Evolutionary conservation across 2,113 vertebrate genomes (phyloP), one percentile per base, ranked within the genome.

Genomic region (Ammospiza caudacuta): DNA sequence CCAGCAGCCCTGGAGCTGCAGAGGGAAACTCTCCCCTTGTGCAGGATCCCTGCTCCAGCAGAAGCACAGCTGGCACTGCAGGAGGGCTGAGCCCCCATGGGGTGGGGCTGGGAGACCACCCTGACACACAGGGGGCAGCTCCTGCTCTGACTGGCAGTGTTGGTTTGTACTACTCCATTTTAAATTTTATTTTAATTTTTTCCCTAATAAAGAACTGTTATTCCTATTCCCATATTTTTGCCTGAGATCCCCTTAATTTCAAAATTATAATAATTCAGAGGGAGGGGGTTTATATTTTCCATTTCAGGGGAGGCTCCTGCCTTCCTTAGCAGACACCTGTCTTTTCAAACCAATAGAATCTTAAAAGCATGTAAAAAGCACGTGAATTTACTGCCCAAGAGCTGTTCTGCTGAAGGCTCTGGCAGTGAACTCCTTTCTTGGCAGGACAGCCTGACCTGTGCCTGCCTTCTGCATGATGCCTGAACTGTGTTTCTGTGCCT

Each of bases 101-200:
- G 5, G n/a, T 58, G 55, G 55, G 33, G 5, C 55, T 58, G 55
- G 9, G 55, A 4, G 33, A 22, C 31, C 55, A 21, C 55, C 33
- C 33, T 58, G 55, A 14, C 31, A 4, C 31, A 57, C 55, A 57
- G 31, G 12, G 19, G 31, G 1, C 31, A 57, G 55, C 0, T 0
- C 8, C 2, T n/a, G 2, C 1, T 22, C 55, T 33, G 12, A n/a
- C 55, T n/a, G 31, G 1, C 12, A 22, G 31, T 22, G 20, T 11
- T 57, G 11, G 9, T 58, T 58, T 49, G 47, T 24, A 49, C 47
- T 24, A 49, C 23, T 49, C 33, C 9, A 58, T 23, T 58, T 58
- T 57, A 6, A 15, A n/a, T 57, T 58, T n/a, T 43, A 16, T 43
- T 43, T 43, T 43, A 43, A 16, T 43, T 43, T 58, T 2, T n/a